These are phyloP conservation scores for Lophius piscatorius DNA, from an alignment of 2,113 vertebrate genomes.

Conservation along the genomic window DNA sequence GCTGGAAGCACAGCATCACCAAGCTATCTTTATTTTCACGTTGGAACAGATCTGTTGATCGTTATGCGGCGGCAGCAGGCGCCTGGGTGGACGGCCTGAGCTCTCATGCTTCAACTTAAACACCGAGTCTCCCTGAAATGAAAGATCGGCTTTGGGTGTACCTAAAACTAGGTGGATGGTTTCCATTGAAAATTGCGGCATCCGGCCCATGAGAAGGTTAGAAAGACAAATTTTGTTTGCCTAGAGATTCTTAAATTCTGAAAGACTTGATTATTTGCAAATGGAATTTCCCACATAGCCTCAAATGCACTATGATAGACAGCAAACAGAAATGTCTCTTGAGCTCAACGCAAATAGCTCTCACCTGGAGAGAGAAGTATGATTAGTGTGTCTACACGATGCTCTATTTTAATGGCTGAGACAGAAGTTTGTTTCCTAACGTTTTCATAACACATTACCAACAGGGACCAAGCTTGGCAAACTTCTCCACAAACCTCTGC, in stretches of 20 bases:
- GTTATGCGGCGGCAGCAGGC: conserved; percentile 52
- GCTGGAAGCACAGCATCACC: conserved; percentile 8
- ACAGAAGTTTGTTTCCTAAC: neutral
- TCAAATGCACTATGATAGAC: conserved; percentile 7
- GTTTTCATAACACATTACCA: neutral
- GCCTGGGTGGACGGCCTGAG: conserved; percentile 52
- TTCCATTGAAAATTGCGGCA: neutral
- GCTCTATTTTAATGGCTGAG: conserved; percentile 9
- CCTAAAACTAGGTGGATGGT: neutral
- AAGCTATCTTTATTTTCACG: conserved; percentile 14
- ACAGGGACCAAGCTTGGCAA: neutral
- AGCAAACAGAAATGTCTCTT: conserved; percentile 8
- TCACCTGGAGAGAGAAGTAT: conserved; percentile 17
- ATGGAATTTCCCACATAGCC: neutral
- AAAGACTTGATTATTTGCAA: conserved; percentile 2
- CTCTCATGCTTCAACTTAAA: conserved; percentile 48
- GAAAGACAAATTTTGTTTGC: conserved; percentile 5
- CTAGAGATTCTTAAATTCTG: conserved; percentile 3
- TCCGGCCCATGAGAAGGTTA: neutral
- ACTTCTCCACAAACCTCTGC: neutral
- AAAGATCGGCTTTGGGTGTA: conserved; percentile 26
- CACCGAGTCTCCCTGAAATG: conserved; percentile 39
- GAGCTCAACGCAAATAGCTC: conserved; percentile 19
- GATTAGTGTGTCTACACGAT: conserved; percentile 10
- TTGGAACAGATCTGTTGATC: conserved; percentile 37